Evolutionary conservation across 2,888 invertebrate genomes (phyloP), one percentile per base, ranked within the genome.

Genomic region (Fabriciana adippe): DNA sequence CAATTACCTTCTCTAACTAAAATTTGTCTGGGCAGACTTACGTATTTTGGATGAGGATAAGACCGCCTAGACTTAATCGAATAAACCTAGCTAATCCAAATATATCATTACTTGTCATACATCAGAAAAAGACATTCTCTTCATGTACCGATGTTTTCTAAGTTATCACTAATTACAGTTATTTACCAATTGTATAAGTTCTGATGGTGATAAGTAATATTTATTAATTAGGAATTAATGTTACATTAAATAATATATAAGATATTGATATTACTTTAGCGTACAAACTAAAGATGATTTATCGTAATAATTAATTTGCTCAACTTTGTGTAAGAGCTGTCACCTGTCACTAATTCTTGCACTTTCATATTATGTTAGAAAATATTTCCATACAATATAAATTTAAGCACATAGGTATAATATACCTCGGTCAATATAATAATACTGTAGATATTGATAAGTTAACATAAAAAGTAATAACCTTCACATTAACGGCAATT

Each of bases 11-110:
- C 60, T n/a, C n/a, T 60, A 50, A 47, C 16, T 59, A 45, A n/a
- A 62, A 61, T 21, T 50, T 55, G 75, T 74, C 73, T 75, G 75
- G 73, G 73, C 73, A 68, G 61, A 72, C 63, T 64, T 47, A 15
- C 26, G n/a, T 26, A 6, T 26, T 48, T 35, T 61, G 15, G 50
- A 50, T 15, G 41, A 61, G 51, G 53, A 54, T 15, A 35, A 26
- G 54, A 35, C 60, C 66, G 60, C 60, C 66, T 60, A 54, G 60
- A 66, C 53, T 53, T 35, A 61, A 61, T 16, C 21, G 35, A 55
- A 47, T 50, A 55, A 15, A 60, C 55, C 48, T 66, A 60, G 60
- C 60, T 61, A 61, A 61, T 61, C 66, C 66, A 66, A 66, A 66
- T 66, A 66, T 64, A 64, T 61, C 35, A 55, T 55, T 65, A 59